These are phyloP conservation scores for Cephalophus harveyi DNA, from an alignment of 2,113 vertebrate genomes.

Conservation along the genomic window DNA sequence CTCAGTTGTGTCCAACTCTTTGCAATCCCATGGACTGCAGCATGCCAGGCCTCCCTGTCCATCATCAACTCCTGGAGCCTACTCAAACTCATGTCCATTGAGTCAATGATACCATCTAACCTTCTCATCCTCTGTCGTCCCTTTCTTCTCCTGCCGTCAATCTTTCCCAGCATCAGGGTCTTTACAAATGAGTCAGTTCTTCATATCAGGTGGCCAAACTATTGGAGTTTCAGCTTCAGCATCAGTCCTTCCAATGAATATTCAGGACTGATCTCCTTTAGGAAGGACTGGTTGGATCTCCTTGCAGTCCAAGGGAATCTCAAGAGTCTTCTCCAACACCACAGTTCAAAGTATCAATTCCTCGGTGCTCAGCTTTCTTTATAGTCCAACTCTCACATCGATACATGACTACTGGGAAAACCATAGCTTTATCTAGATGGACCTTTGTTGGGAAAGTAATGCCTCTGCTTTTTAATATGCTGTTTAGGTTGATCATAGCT, in stretches of 20 bases:
- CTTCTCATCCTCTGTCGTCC: neutral
- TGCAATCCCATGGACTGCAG: neutral
- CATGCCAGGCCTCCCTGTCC: neutral
- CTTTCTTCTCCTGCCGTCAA: neutral
- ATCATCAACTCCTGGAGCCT: neutral
- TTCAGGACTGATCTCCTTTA: neutral
- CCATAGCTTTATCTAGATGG: neutral
- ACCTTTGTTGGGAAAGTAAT: neutral
- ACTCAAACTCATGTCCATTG: neutral
- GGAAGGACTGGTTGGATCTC: neutral
- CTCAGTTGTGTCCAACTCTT: neutral
- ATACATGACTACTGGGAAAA: neutral
- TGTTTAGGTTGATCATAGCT: neutral
- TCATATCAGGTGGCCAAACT: neutral
- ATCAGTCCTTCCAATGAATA: neutral
- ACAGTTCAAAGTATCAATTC: neutral
- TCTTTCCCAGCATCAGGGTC: neutral
- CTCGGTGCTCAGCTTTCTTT: neutral
- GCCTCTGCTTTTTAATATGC: neutral
- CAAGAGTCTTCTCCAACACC: neutral
- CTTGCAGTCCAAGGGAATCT: neutral
- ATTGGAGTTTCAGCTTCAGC: neutral
- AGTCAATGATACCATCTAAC: neutral
- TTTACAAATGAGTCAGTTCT: neutral
- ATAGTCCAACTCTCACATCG: neutral